A percentile compares a stretch with the other conserved stretches of the same genome.
Conservation (phyloP, 2,113 vertebrate genomes). For the Planiliza haematocheilus region DNA sequence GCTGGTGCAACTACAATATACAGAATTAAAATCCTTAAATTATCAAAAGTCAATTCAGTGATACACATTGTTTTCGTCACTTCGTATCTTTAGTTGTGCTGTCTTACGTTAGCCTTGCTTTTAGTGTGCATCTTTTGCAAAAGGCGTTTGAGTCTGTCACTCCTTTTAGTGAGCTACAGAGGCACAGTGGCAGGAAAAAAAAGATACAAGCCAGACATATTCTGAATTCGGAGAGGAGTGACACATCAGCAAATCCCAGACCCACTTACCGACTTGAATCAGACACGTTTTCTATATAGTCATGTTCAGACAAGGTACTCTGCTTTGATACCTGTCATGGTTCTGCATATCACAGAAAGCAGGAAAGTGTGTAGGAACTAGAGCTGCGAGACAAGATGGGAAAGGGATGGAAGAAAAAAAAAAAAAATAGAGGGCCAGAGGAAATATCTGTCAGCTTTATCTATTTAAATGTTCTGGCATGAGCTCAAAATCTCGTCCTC, state of each 20-base stretch:
- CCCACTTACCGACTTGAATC: constrained; percentile 59
- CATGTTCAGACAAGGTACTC: constrained; percentile 62
- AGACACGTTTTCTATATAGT: constrained; percentile 54
- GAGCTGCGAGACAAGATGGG: neutral
- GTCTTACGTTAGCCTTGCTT: neutral
- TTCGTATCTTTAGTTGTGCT: neutral
- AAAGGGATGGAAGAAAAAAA: neutral
- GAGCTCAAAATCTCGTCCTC: neutral
- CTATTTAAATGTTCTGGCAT: constrained; percentile 2
- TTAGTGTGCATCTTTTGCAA: neutral
- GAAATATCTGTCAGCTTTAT: neutral
- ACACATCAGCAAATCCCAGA: constrained; percentile 61
- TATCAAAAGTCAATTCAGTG: neutral
- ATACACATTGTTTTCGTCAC: neutral
- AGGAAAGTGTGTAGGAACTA: constrained; percentile 27
- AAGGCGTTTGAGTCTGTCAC: constrained; percentile 21
- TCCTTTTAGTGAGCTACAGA: constrained; percentile 25
- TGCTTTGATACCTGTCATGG: constrained; percentile 68
- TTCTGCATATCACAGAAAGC: constrained; percentile 54
- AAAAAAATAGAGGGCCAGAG: neutral
- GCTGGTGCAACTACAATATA: neutral
- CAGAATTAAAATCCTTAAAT: neutral
- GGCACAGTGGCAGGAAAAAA: constrained; percentile 29
- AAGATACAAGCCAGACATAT: constrained; percentile 39
- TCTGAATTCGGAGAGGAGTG: constrained; percentile 48